A percentile compares a stretch with the other conserved stretches of the same genome.
Conservation (phyloP, 2,113 vertebrate genomes). For the Plotosus lineatus region DNA sequence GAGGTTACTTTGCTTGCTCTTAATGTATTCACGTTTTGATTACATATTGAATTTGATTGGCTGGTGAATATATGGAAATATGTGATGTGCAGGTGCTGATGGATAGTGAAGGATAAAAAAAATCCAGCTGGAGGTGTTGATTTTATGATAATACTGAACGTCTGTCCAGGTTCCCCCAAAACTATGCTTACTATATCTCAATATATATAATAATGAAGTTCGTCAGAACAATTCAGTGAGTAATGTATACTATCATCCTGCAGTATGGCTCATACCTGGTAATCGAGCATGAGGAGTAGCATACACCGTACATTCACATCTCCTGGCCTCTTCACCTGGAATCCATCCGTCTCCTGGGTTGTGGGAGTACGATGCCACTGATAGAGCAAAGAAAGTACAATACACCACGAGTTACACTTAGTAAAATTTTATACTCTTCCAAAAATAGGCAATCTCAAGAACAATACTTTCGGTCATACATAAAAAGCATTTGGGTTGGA, state of each 20-base stretch:
- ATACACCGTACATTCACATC: slow-evolving; percentile 86
- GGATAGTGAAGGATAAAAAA: not conserved
- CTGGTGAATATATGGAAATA: not conserved
- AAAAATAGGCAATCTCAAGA: not conserved
- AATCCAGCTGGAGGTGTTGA: not conserved
- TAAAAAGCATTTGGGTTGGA: not conserved
- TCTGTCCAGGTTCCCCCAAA: not conserved
- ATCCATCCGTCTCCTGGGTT: slow-evolving; percentile 86
- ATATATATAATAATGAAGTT: not conserved
- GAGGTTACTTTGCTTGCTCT: no score
- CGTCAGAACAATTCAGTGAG: no score
- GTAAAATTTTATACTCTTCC: no score
- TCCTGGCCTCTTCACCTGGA: slow-evolving; percentile 86
- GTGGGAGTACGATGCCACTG: slow-evolving; percentile 88
- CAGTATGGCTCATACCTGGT: slow-evolving; percentile 74
- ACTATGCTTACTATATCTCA: not conserved
- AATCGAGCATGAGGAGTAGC: slow-evolving; percentile 85
- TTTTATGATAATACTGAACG: not conserved
- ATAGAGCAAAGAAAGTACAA: not conserved
- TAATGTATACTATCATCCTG: not conserved
- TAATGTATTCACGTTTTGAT: no score
- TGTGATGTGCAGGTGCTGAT: not conserved
- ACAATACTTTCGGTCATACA: not conserved
- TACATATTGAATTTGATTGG: no score
- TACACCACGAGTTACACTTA: not conserved